Base-by-base conservation (phyloP, 2,888 invertebrate species). In the Buathra laborator region DNA sequence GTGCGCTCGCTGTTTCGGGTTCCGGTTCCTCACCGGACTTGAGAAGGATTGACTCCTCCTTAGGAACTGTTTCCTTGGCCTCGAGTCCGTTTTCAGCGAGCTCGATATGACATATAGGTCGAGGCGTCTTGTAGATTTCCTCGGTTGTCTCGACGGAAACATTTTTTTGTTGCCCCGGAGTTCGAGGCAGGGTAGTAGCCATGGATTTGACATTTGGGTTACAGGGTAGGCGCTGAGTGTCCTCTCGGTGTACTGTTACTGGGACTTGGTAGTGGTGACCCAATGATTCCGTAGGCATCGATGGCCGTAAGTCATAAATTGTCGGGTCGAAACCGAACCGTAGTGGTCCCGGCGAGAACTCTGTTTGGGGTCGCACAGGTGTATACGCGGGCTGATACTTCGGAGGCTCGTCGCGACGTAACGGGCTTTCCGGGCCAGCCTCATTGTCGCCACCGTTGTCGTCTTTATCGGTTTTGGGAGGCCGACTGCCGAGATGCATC, bases 401-500 rank as follows among this genome's bases (percentile, higher is more conserved):
- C 48, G n/a, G 14, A 5, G 48, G 1, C 14, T n/a, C n/a, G 5
- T 48, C 3, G n/a, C 4, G 48, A 3, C 5, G 48, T 12, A 48
- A 14, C 2, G 48, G 48, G 14, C n/a, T 48, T 5, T 12, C 14
- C 0, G 19, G 19, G 14, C 48, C 6, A 1, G 48, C 3, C n/a
- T 12, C 14, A 5, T n/a, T 14, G 48, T 48, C 48, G 1, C 19
- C 19, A 19, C 48, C n/a, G n/a, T 48, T 12, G 3, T 48, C 6
- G 3, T 48, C n/a, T 3, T 3, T 6, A 14, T 48, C 48, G 12
- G 14, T n/a, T 0, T 48, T 48, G 1, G 48, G n/a, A n/a, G 48
- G 3, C n/a, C n/a, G 12, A 1, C n/a, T 48, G 48, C 12, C n/a
- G 12, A 82, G 16, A 4, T 71, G 56, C 14, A 85, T 5, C 3